Percentiles rank a stretch among this genome's conserved stretches.
Evolutionary conservation across 2,113 vertebrate genomes (phyloP).

Genomic region (Pseudolaguvia tuberculata): DNA sequence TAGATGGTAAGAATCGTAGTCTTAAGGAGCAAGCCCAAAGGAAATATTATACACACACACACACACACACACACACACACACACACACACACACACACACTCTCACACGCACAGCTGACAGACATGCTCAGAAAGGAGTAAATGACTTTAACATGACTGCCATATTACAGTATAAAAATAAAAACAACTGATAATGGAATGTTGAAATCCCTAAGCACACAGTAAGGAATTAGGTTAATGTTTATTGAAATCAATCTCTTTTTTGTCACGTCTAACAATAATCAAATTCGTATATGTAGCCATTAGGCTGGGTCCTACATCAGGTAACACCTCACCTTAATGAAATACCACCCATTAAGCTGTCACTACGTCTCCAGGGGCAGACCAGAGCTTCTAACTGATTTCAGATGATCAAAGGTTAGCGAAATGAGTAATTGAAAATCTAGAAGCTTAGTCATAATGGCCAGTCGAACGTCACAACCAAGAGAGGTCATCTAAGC

Average conservation of each 20-base stretch:
- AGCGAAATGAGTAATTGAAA: constrained; percentile 40
- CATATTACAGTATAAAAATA: constrained; percentile 12
- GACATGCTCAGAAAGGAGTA: constrained; percentile 14
- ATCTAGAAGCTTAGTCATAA: constrained; percentile 38
- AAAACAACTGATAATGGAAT: constrained; percentile 25
- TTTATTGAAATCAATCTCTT: constrained; percentile 29
- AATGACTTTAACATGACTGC: constrained; percentile 22
- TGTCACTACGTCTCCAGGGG: constrained; percentile 29
- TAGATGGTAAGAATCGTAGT: constrained; percentile 39
- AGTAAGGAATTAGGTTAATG: not conserved
- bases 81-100: constrained; percentile 27
- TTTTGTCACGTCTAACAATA: constrained; percentile 8
- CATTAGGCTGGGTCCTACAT: constrained; percentile 31
- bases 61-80: constrained; percentile 31
- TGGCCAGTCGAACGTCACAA: constrained; percentile 34
- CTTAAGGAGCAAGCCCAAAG: constrained; percentile 17
- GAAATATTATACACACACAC: constrained; percentile 12
- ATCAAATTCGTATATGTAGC: constrained; percentile 13
- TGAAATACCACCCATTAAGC: constrained; percentile 34
- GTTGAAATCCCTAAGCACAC: not conserved
- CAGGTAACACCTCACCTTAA: constrained; percentile 32
- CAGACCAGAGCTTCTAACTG: constrained; percentile 31
- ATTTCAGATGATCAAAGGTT: constrained; percentile 47
- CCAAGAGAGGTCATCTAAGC: constrained; percentile 46
- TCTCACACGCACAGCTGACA: constrained; percentile 47